phyloP scores from a whole-genome alignment of 2,113 vertebrate species.

The Burhinus oedicnemus region DNA sequence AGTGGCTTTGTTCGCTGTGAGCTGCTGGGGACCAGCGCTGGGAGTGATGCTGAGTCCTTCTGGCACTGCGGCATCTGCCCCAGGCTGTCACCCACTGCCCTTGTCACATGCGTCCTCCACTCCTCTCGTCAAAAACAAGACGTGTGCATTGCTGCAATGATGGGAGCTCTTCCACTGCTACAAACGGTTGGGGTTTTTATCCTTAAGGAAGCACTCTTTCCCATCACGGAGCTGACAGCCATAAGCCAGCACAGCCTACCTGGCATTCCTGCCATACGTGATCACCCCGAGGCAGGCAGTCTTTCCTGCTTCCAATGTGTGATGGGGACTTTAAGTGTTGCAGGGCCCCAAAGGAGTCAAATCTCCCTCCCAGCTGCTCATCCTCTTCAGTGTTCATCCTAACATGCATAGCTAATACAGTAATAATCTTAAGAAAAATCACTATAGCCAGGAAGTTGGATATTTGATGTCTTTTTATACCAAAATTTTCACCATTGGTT shows the following conservation, averaged over 20 bases:
- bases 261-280: accelerated
- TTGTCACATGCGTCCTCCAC: accelerated
- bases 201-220: background rate
- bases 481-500: background rate
- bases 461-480: background rate
- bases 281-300: background rate
- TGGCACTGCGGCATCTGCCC: background rate
- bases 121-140: background rate
- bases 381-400: background rate
- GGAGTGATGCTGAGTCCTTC: background rate
- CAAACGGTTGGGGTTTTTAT: accelerated
- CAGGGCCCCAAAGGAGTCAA: background rate
- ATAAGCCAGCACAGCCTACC: background rate
- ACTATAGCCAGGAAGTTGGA: background rate
- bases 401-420: background rate
- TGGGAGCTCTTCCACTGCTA: background rate
- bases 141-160: accelerated
- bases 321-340: background rate
- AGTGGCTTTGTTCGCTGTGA: accelerated
- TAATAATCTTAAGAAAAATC: background rate
- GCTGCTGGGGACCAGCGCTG: background rate
- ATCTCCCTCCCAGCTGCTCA: background rate
- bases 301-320: background rate
- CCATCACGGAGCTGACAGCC: accelerated
- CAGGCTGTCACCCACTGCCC: background rate